These are phyloP conservation scores for Peucedramus taeniatus DNA, from an alignment of 2,113 vertebrate genomes.

Conservation along the genomic window DNA sequence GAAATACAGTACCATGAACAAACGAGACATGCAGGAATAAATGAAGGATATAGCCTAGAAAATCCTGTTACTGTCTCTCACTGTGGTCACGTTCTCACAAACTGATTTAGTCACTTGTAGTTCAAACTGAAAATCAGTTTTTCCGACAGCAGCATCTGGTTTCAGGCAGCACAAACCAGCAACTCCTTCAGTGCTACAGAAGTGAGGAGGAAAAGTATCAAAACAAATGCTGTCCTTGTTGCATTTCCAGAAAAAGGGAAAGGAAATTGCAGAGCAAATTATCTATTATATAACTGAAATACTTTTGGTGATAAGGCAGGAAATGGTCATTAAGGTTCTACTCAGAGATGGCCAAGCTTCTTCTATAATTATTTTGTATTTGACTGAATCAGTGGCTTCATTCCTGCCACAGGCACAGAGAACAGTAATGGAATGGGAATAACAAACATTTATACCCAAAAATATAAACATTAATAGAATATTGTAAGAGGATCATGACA, in stretches of 20 bases:
- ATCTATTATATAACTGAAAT: accelerated
- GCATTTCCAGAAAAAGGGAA: not conserved
- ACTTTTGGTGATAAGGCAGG: not conserved
- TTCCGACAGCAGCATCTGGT: not conserved
- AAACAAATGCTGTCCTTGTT: not conserved
- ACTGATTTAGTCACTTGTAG: not conserved
- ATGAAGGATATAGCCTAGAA: not conserved
- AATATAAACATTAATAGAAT: not conserved
- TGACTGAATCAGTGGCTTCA: not conserved
- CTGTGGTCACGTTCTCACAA: not conserved
- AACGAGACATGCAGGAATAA: not conserved
- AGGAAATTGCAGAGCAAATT: not conserved
- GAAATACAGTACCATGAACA: not conserved
- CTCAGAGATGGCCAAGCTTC: not conserved
- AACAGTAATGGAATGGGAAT: not conserved
- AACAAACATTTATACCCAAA: not conserved
- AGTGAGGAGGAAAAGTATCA: not conserved
- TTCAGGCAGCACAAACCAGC: not conserved
- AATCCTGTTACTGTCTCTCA: not conserved
- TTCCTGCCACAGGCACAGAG: not conserved
- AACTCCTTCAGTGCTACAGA: not conserved
- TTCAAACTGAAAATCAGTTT: not conserved
- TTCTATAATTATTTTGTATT: not conserved
- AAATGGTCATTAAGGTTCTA: not conserved
- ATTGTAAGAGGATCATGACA: not conserved